These are phyloP conservation scores for Microcebus griseorufus DNA, from an alignment of 2,113 vertebrate species.

Conservation along the genomic window DNA sequence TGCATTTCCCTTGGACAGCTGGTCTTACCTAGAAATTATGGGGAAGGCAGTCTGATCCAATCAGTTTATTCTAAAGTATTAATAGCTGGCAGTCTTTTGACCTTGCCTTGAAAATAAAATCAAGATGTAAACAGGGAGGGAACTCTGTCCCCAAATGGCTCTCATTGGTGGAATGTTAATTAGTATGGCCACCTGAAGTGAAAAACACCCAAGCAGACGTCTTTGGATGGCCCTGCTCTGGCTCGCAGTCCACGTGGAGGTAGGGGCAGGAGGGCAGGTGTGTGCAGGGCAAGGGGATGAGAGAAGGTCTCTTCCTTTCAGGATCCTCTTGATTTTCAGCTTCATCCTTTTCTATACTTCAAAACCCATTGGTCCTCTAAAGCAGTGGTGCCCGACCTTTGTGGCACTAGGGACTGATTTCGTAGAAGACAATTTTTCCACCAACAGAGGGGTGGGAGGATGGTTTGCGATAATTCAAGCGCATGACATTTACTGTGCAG, in stretches of 20 bases:
- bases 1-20: neutral
- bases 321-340: neutral
- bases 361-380: neutral
- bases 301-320: neutral
- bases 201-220: neutral
- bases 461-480: too few species aligned
- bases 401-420: too few species aligned
- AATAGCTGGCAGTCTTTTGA: slow-evolving; percentile 29
- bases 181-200: neutral
- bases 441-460: too few species aligned
- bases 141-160: neutral
- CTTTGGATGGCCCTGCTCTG: neutral
- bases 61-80: neutral
- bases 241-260: neutral
- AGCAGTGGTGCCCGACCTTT: too few species aligned
- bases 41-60: neutral
- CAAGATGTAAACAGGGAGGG: neutral
- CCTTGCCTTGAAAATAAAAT: slow-evolving; percentile 54
- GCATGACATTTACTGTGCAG: too few species aligned
- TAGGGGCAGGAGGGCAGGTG: fast-evolving
- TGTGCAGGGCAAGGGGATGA: fast-evolving
- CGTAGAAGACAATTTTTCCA: too few species aligned
- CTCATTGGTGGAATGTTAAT: neutral
- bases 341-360: neutral
- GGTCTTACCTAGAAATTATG: neutral